phyloP scores from a whole-genome alignment of 2,888 invertebrate genomes.

The Galerucella pusilla region DNA sequence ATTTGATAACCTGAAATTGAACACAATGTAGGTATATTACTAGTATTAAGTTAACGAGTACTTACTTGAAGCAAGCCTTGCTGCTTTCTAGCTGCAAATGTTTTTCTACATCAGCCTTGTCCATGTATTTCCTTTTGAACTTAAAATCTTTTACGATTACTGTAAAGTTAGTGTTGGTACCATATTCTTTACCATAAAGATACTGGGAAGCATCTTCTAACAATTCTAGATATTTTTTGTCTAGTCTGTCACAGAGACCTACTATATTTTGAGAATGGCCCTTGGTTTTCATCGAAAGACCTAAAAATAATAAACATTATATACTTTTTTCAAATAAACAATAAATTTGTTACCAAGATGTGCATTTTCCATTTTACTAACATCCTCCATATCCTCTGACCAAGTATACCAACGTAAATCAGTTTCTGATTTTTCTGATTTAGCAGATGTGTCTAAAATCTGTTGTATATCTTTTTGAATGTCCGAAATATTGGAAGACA shows the following conservation, averaged over 20 bases:
- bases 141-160: conserved; percentile 49
- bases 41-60: neutral
- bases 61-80: conserved; percentile 67
- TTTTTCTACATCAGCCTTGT: conserved; percentile 67
- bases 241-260: conserved; percentile 74
- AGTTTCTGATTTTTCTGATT: conserved; percentile 50
- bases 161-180: conserved; percentile 45
- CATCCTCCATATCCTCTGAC: conserved; percentile 74
- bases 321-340: neutral
- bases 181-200: conserved; percentile 69
- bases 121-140: conserved; percentile 62
- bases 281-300: conserved; percentile 79
- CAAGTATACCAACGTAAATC: conserved; percentile 80
- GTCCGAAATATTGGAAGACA: conserved; percentile 56
- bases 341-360: conserved; percentile 54
- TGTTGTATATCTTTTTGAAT: conserved; percentile 63
- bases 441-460: conserved; percentile 68
- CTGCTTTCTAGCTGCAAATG: conserved; percentile 68
- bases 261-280: conserved; percentile 82
- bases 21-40: neutral
- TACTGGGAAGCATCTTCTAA: conserved; percentile 78
- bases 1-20: conserved; percentile 53
- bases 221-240: conserved; percentile 72
- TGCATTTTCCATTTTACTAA: conserved; percentile 62
- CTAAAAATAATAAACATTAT: conserved; percentile 43